Conservation (phyloP, 2,113 vertebrate genomes). For the Aythya baeri region DNA sequence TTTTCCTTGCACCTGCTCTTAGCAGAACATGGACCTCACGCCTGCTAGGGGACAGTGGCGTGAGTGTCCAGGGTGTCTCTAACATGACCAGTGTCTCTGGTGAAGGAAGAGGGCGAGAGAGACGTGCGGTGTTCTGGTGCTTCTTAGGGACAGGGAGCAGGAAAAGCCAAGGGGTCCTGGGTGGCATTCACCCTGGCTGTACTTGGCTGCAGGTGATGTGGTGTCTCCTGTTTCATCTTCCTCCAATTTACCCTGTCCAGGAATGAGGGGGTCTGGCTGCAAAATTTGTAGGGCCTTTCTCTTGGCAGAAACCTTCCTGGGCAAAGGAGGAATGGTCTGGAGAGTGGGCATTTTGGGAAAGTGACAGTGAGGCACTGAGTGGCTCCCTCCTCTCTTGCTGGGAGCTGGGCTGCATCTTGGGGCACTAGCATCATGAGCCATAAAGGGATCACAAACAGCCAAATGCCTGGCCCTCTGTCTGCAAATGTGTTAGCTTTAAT, state of each 20-base stretch:
- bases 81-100: background rate
- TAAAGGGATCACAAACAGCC: background rate
- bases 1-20: background rate
- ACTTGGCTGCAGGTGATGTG: background rate
- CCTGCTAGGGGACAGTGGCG: background rate
- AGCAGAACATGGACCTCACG: background rate
- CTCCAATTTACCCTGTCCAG: background rate
- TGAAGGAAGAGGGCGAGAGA: background rate
- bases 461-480: background rate
- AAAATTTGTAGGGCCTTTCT: background rate
- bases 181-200: background rate
- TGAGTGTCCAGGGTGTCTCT: background rate
- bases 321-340: background rate
- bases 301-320: background rate
- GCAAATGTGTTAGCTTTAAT: background rate
- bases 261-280: background rate
- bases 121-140: background rate
- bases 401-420: background rate
- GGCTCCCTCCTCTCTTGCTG: rapidly evolving
- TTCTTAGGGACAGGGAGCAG: background rate
- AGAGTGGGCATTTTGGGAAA: background rate
- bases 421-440: rapidly evolving
- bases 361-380: background rate
- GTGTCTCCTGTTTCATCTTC: background rate
- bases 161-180: background rate